phyloP scores from a whole-genome alignment of 2,113 vertebrate species.

The Poeciliopsis turrubarensis region DNA sequence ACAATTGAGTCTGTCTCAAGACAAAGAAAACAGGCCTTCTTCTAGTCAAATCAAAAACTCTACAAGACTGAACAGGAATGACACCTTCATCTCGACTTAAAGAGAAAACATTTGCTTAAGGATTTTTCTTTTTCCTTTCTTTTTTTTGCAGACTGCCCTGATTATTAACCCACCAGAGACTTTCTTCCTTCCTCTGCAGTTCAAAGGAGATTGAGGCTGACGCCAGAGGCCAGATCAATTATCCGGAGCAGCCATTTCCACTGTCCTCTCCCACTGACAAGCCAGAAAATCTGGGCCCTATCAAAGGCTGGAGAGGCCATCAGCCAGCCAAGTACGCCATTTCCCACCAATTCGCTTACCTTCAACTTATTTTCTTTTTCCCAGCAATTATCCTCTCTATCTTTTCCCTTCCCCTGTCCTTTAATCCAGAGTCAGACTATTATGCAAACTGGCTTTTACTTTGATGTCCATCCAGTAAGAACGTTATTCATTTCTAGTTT shows the following conservation, averaged over 20 bases:
- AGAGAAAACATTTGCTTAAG: neutral
- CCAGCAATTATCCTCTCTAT: constrained; percentile 43
- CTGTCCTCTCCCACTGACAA: constrained; percentile 64
- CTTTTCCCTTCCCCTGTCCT: constrained; percentile 35
- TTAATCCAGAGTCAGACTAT: constrained; percentile 44
- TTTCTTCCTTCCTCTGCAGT: constrained; percentile 65
- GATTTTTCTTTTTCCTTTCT: neutral
- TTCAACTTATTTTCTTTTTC: constrained; percentile 60
- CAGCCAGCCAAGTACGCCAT: constrained; percentile 51
- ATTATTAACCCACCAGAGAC: constrained; percentile 58
- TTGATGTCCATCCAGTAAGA: constrained; percentile 31
- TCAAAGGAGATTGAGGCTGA: constrained; percentile 64
- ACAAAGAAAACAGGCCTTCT: neutral
- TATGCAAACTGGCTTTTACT: constrained; percentile 6
- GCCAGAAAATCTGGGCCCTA: constrained; percentile 67
- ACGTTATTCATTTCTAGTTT: constrained; percentile 1
- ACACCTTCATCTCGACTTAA: neutral
- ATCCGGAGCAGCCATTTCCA: constrained; percentile 71
- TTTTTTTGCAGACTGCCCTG: constrained; percentile 2
- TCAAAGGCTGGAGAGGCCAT: constrained; percentile 58
- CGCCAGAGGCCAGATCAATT: constrained; percentile 75
- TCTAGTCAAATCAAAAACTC: neutral
- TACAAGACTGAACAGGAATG: neutral
- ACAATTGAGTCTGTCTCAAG: neutral
- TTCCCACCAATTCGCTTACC: constrained; percentile 58